A percentile compares a stretch with the other conserved stretches of the same genome.
Conservation (phyloP, 2,797 vertebrate genomes). For the Sebastes ruberrimus region DNA sequence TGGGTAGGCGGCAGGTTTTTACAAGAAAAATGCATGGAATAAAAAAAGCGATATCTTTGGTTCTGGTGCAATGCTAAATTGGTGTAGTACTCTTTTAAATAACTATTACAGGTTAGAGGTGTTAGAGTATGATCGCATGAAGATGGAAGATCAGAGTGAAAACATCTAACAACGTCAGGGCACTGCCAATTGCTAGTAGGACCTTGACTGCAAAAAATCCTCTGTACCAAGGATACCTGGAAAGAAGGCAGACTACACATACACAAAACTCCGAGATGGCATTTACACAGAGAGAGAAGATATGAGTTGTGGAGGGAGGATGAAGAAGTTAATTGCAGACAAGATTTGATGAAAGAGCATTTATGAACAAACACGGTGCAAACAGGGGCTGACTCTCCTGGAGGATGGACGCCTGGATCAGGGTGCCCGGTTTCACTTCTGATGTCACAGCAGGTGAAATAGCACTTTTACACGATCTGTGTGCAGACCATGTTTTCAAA, state of each 20-base stretch:
- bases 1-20: no score
- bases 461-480: neutral
- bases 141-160: neutral
- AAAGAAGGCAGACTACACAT: neutral
- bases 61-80: neutral
- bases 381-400: neutral
- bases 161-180: neutral
- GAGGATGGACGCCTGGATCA: neutral
- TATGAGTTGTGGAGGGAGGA: neutral
- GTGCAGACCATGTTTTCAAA: neutral
- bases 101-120: neutral
- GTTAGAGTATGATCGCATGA: neutral
- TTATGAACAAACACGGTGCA: neutral
- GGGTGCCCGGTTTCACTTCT: neutral
- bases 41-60: neutral
- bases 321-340: neutral
- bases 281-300: neutral
- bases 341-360: neutral
- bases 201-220: neutral
- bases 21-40: neutral
- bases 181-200: neutral
- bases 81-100: neutral
- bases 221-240: neutral
- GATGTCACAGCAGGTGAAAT: constrained; percentile 4
- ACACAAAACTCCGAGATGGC: neutral